A percentile compares a stretch with the other conserved stretches of the same genome.
Evolutionary conservation across 2,113 vertebrate genomes (phyloP).

Genomic region (Chlorodrepanis virens): DNA sequence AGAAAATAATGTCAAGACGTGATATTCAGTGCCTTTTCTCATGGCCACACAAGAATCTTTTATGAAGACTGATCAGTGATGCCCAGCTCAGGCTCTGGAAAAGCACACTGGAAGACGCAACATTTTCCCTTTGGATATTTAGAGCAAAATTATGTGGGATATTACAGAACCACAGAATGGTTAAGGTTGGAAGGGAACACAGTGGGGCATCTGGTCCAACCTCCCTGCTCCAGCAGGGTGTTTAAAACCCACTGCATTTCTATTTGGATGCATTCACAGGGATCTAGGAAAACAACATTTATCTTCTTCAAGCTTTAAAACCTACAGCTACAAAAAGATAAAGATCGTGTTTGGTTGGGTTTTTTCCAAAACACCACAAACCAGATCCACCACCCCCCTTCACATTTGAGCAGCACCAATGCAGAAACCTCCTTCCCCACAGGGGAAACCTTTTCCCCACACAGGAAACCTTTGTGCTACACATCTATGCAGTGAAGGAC

Average conservation of each 20-base stretch:
- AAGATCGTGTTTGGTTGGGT: rapidly evolving
- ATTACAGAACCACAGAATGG: not conserved
- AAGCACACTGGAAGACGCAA: not conserved
- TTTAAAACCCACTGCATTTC: not conserved
- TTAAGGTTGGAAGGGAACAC: not conserved
- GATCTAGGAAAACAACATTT: not conserved
- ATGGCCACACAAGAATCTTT: not conserved
- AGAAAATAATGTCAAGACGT: not conserved
- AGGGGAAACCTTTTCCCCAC: not conserved
- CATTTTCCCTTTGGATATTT: not conserved
- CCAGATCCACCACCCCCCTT: not conserved
- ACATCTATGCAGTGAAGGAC: not conserved
- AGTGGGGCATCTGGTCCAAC: not conserved
- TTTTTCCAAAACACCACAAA: not conserved
- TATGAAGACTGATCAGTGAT: not conserved
- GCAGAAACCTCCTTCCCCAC: not conserved
- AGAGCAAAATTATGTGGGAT: not conserved
- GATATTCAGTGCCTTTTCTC: not conserved
- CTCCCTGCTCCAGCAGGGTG: not conserved
- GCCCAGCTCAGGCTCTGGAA: not conserved
- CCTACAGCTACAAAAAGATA: not conserved
- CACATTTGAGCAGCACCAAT: rapidly evolving
- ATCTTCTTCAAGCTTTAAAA: not conserved
- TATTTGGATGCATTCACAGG: not conserved
- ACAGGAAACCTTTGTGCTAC: not conserved